These are phyloP conservation scores for Phymastichus coffea DNA, from an alignment of 1,140 invertebrate species.

Conservation along the genomic window DNA sequence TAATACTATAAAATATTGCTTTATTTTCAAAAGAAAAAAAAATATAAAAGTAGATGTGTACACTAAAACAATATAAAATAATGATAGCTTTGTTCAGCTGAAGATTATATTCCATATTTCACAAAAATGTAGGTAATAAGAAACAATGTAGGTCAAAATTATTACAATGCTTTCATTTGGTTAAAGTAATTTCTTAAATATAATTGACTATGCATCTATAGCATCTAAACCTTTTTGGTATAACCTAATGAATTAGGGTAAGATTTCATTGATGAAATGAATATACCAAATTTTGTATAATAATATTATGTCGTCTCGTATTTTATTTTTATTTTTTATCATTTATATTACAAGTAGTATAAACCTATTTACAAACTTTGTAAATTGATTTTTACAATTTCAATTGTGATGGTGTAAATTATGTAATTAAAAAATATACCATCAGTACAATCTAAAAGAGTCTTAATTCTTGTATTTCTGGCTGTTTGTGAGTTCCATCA, in stretches of 20 bases:
- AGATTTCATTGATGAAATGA: slow-evolving; percentile 14
- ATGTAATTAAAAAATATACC: slow-evolving; percentile 27
- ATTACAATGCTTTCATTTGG: slow-evolving; percentile 16
- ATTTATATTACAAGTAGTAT: slow-evolving; percentile 22
- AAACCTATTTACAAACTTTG: slow-evolving; percentile 18
- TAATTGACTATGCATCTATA: slow-evolving; percentile 10
- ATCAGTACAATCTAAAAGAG: slow-evolving; percentile 5
- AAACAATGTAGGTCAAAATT: slow-evolving; percentile 13
- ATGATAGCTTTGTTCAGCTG: too few relatives aligned
- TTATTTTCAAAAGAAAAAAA: too few relatives aligned
- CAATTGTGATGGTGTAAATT: slow-evolving; percentile 29
- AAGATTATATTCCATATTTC: too few relatives aligned
- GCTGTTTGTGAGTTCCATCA: slow-evolving; percentile 89
- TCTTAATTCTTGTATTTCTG: slow-evolving; percentile 42
- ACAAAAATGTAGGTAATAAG: too few relatives aligned
- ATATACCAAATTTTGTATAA: slow-evolving; percentile 14
- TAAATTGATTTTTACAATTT: slow-evolving; percentile 26
- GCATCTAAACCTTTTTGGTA: slow-evolving; percentile 11
- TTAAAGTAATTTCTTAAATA: slow-evolving; percentile 3
- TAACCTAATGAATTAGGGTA: slow-evolving; percentile 2
- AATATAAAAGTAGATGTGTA: too few relatives aligned
- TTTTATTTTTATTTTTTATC: background rate
- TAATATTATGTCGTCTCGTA: slow-evolving; percentile 29
- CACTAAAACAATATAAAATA: too few relatives aligned
- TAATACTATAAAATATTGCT: too few relatives aligned